Evolutionary conservation across 2,797 vertebrate species (phyloP).

Genomic region (Sarcoramphus papa): DNA sequence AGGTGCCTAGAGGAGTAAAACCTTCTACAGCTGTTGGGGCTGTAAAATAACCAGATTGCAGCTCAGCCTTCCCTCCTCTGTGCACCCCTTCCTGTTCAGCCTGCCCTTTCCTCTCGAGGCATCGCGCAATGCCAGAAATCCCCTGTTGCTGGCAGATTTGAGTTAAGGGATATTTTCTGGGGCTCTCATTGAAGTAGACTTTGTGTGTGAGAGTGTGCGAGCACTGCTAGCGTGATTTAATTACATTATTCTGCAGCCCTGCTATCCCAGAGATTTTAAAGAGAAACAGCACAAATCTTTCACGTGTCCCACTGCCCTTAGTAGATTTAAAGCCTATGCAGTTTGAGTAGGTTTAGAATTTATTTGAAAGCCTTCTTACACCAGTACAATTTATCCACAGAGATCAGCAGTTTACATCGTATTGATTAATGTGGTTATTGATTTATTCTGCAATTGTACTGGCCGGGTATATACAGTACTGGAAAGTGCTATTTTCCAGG

Average conservation of each 20-base stretch:
- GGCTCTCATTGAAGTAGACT: neutral
- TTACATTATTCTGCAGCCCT: neutral
- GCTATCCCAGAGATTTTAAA: slow-evolving; percentile 1
- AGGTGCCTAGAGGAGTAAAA: neutral
- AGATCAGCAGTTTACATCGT: slow-evolving; percentile 64
- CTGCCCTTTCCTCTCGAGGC: neutral
- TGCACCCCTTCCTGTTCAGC: neutral
- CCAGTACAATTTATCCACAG: slow-evolving; percentile 52
- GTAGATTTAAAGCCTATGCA: slow-evolving; percentile 40
- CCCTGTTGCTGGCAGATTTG: neutral
- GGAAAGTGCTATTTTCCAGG: slow-evolving; percentile 32
- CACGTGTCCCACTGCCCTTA: neutral
- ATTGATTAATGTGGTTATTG: slow-evolving; percentile 64
- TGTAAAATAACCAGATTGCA: neutral
- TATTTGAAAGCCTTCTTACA: slow-evolving; percentile 49
- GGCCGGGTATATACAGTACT: neutral
- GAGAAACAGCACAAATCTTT: neutral
- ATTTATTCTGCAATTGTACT: slow-evolving; percentile 44
- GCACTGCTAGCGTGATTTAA: neutral
- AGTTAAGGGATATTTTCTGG: neutral
- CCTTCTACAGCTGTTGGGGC: neutral
- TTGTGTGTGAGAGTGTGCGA: neutral
- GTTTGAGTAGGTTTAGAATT: slow-evolving; percentile 47
- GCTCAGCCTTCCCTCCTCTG: neutral
- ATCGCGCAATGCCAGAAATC: neutral